These are phyloP conservation scores for Psammodynastes pulverulentus DNA, from an alignment of 2,113 vertebrate genomes.

Conservation along the genomic window DNA sequence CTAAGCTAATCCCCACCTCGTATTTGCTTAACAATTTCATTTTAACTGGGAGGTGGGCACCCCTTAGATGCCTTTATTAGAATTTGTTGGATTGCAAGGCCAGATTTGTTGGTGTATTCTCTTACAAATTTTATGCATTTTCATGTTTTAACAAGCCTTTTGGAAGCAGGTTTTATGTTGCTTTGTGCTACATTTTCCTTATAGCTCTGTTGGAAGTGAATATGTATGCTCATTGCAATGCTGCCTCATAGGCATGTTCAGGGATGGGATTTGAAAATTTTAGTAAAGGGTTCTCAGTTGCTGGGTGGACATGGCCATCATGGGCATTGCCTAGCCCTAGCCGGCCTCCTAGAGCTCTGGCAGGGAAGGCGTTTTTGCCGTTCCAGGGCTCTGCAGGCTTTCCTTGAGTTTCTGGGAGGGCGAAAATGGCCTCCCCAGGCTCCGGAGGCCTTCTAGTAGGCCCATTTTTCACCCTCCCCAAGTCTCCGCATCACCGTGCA, in stretches of 20 bases:
- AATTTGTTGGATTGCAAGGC: background rate
- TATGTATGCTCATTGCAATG: background rate
- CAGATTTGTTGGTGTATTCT: background rate
- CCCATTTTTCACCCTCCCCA: too few relatives aligned
- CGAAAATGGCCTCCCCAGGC: too few relatives aligned
- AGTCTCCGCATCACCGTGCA: too few relatives aligned
- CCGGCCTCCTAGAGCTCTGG: too few relatives aligned
- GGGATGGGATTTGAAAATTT: too few relatives aligned
- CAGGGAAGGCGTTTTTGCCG: too few relatives aligned
- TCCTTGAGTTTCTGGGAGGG: too few relatives aligned
- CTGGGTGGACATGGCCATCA: too few relatives aligned
- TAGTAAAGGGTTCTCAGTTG: too few relatives aligned
- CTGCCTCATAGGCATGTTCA: background rate
- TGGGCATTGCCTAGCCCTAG: too few relatives aligned
- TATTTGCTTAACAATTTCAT: background rate
- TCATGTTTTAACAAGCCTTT: background rate
- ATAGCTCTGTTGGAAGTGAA: background rate
- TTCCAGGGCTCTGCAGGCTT: too few relatives aligned
- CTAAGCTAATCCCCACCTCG: background rate
- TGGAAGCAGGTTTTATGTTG: background rate
- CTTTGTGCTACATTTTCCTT: background rate
- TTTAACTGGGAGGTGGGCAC: background rate
- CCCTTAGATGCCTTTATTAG: background rate
- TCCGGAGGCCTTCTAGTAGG: too few relatives aligned
- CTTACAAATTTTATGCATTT: background rate